phyloP scores from a whole-genome alignment of 2,113 vertebrate species.

The Mugil cephalus region DNA sequence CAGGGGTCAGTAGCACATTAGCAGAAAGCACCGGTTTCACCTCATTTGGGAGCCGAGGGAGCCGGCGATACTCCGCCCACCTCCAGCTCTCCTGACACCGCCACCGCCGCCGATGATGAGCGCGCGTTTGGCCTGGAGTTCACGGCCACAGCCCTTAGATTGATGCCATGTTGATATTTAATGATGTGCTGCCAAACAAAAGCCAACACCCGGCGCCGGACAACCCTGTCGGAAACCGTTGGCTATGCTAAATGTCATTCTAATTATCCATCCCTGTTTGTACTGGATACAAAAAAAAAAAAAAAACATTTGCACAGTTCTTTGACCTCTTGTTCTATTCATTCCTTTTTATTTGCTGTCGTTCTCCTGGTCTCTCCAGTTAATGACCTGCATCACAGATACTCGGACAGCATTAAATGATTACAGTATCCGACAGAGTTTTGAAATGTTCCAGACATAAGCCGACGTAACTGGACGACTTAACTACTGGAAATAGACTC shows the following conservation, averaged over 20 bases:
- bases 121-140: constrained; percentile 74
- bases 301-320: constrained; percentile 78
- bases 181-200: constrained; percentile 78
- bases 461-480: no score
- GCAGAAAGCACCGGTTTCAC: constrained; percentile 40
- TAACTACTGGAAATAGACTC: no score
- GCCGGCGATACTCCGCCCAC: constrained; percentile 44
- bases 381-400: not conserved
- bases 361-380: constrained; percentile 5
- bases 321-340: constrained; percentile 39
- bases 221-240: constrained; percentile 39
- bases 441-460: no score
- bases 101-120: constrained; percentile 64
- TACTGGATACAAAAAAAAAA: constrained; percentile 66
- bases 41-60: constrained; percentile 63
- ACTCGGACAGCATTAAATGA: no score
- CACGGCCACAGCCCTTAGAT: constrained; percentile 61
- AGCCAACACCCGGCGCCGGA: constrained; percentile 22
- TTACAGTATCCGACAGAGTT: no score
- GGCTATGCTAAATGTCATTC: constrained; percentile 82
- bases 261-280: constrained; percentile 77
- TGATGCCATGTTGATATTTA: constrained; percentile 84
- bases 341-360: constrained; percentile 7
- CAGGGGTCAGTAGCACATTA: constrained; percentile 64
- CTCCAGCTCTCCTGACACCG: constrained; percentile 41